Base-by-base conservation (phyloP, 1,140 invertebrate species). In the Pomacea maculata region DNA sequence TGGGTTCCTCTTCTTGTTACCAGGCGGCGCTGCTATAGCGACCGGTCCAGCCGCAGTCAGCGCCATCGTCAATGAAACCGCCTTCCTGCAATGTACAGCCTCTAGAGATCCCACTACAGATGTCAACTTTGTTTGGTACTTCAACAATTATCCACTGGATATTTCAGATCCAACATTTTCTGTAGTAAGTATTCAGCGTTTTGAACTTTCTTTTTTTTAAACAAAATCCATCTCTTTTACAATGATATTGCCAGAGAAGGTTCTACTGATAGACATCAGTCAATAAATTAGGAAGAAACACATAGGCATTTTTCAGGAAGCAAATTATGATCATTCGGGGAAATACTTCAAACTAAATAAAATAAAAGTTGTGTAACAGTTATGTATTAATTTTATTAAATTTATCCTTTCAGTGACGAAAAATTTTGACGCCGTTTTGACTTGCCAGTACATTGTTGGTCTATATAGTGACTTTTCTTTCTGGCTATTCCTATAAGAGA, bases 71-170 rank as follows among this genome's bases (percentile, higher is more conserved):
- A 89, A 89, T 77, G 71, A 83, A 21, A 89, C 88, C 12, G 84
- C 83, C 1, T 89, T 89, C 73, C 72, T 89, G 5, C 80, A 75
- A 14, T 89, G 88, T 72, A 54, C 82, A 29, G 88, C 86, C 14
- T 84, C 86, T 0, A 67, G 80, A 25, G 76, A 75, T 29, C 71
- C 52, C 4, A 21, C 52, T 19, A 63, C 83, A 2, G 87, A 88
- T 54, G 65, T 86, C 9, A 81, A 83, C 54, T 88, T 85, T 80
- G 67, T 29, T 45, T 88, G 87, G 87, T 78, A 74, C 9, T 85
- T 88, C 71, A 88, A 88, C 75, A 86, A 84, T 34, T 72, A 82
- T 34, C 45, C 70, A 10, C 81, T 88, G 19, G 81, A 85, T 77
- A 34, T 25, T 34, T 2, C 68, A 7, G 25, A 76, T 63, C 57